Conservation (phyloP, 2,797 vertebrate species). For the Myripristis jacobus region DNA sequence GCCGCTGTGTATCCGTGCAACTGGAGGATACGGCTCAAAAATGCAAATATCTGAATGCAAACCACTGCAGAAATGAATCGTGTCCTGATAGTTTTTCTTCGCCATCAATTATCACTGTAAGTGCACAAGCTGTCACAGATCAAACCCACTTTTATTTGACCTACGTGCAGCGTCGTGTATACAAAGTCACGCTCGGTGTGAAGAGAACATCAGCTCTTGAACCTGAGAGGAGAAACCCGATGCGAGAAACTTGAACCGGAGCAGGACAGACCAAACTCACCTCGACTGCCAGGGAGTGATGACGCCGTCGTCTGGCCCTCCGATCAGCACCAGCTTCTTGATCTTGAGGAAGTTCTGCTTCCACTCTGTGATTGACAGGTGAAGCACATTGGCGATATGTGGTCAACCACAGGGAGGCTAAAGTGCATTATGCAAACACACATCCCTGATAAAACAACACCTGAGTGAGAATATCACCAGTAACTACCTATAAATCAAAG, state of each 20-base stretch:
- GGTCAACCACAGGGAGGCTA: no score
- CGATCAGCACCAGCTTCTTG: slow-evolving; percentile 87
- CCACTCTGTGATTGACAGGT: slow-evolving; percentile 83
- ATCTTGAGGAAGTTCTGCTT: slow-evolving; percentile 91
- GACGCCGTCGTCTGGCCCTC: slow-evolving; percentile 92
- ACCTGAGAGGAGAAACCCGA: no score
- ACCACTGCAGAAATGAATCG: background rate
- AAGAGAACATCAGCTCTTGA: background rate
- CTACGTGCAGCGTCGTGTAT: background rate
- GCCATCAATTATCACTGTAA: no score
- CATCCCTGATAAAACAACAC: no score
- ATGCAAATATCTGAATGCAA: background rate
- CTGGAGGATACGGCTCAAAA: background rate
- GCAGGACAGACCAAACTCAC: slow-evolving; percentile 64
- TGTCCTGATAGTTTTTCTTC: background rate
- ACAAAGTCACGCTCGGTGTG: background rate
- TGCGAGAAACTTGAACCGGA: background rate
- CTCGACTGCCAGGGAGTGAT: slow-evolving; percentile 95
- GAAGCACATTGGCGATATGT: background rate
- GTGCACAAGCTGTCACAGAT: no score
- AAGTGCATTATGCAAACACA: no score
- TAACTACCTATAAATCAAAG: no score
- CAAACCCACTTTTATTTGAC: no score
- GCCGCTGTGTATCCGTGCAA: background rate
- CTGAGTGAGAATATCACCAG: no score